Evolutionary conservation across 2,888 invertebrate species (phyloP), one percentile per base, ranked within the genome.

Genomic region (Acronicta leporina): DNA sequence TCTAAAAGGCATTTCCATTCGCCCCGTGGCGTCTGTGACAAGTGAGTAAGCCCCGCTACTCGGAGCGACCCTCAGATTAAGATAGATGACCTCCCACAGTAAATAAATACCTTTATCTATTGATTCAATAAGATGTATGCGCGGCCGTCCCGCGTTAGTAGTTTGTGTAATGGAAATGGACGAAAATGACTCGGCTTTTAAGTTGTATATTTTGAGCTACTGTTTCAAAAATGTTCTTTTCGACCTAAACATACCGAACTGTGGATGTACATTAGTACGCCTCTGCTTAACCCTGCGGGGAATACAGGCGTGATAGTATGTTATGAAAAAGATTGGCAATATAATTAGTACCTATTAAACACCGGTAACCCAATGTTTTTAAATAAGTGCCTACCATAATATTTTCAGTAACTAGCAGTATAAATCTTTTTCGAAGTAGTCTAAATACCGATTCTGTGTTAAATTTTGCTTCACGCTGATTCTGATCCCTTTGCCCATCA

Each of bases 91-190:
- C 79, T 63, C 73, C 55, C 48, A 33, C 43, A 78, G 77, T 82
- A 84, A 88, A 87, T 89, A 89, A 88, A 89, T 90, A 85, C 87
- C 73, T 70, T 66, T 68, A 73, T 80, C 79, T 82, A 80, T 82
- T 75, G 80, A 79, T 75, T 77, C 70, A 63, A 74, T 69, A 66
- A 81, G 79, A 81, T 80, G 76, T 81, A 79, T 81, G 77, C 10
- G 33, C 33, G 30, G 30, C 69, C 72, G 69, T 57, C 58, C 69
- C 47, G 61, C 74, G 67, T 69, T 56, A 51, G 68, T 47, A 46
- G 63, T 59, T 63, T 54, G 38, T 43, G 11, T 47, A 20, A 15
- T 10, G 14, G 7, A 27, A 41, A 65, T 52, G 59, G 27, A 20
- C 25, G n/a, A n/a, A n/a, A 38, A 38, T 38, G 4, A 38, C n/a